A percentile compares a stretch with the other conserved stretches of the same genome.
Conservation (phyloP, 1,140 invertebrate genomes). For the Brachionus koreanus region DNA sequence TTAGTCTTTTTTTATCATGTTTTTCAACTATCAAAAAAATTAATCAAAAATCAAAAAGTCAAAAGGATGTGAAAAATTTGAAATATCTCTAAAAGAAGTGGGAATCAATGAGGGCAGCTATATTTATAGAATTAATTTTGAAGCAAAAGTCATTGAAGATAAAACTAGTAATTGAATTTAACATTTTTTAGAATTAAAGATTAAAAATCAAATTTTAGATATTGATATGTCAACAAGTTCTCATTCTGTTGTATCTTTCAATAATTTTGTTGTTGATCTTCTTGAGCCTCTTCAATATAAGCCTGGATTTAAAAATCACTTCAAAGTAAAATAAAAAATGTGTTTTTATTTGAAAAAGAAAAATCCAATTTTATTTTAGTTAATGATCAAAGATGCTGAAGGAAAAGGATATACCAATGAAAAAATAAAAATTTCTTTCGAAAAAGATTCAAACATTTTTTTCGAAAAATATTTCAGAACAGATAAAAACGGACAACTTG, state of each 20-base stretch:
- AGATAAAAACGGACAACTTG: conserved; percentile 1
- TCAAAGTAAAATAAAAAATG: neutral
- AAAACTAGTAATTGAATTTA: conserved; percentile 18
- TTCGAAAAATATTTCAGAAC: neutral
- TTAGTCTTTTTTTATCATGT: neutral
- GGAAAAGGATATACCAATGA: neutral
- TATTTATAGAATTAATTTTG: conserved; percentile 25
- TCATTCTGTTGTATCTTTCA: neutral
- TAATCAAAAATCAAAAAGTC: neutral
- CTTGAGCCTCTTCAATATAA: neutral
- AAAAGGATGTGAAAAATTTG: conserved; percentile 10
- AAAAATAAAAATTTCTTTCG: neutral
- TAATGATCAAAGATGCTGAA: conserved; percentile 2
- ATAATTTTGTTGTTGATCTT: conserved; percentile 16
- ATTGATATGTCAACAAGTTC: neutral
- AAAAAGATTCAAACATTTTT: conserved; percentile 2
- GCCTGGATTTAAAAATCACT: conserved; percentile 15
- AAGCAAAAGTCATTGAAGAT: conserved; percentile 15
- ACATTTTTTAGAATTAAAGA: neutral
- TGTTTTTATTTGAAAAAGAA: neutral
- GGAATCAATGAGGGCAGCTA: neutral
- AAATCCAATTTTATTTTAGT: neutral
- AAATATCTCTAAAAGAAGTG: neutral
- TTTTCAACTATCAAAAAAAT: neutral
- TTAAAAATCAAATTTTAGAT: neutral